Percentiles rank a stretch among this genome's conserved stretches.
Conservation (phyloP, 2,113 vertebrate genomes). For the Prolemur simus region DNA sequence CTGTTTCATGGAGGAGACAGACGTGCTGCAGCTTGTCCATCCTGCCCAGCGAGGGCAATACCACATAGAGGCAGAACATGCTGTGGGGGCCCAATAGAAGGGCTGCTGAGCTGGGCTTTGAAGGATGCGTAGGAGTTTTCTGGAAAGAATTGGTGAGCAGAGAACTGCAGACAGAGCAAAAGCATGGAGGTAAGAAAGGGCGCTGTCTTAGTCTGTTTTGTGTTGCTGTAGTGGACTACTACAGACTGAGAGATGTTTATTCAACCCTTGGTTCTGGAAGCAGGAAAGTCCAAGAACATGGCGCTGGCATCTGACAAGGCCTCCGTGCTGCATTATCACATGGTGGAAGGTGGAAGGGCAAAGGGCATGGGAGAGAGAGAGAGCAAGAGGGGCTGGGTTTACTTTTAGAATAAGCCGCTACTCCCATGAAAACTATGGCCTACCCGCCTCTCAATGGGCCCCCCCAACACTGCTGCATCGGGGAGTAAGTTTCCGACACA, state of each 20-base stretch:
- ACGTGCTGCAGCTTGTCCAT: rapidly evolving
- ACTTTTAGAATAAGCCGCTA: background rate
- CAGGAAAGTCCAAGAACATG: background rate
- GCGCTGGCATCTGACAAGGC: background rate
- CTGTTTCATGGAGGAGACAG: background rate
- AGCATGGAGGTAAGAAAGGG: background rate
- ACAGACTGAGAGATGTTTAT: background rate
- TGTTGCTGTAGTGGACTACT: background rate
- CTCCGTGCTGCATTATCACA: background rate
- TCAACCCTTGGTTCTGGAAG: background rate
- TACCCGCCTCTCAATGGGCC: background rate
- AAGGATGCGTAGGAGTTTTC: background rate
- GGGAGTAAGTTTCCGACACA: background rate
- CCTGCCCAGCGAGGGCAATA: background rate
- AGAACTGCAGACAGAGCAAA: background rate
- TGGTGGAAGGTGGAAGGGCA: background rate
- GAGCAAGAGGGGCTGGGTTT: background rate
- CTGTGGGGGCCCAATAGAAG: background rate
- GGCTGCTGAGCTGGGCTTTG: background rate
- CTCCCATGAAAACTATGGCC: background rate
- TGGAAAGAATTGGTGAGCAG: background rate
- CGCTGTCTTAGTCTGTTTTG: background rate
- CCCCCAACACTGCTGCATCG: background rate
- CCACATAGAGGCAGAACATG: background rate
- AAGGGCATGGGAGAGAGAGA: background rate